These are phyloP conservation scores for Epizoanthus fatuus DNA, from an alignment of 92 coral and sea anemone species.

Conservation along the genomic window DNA sequence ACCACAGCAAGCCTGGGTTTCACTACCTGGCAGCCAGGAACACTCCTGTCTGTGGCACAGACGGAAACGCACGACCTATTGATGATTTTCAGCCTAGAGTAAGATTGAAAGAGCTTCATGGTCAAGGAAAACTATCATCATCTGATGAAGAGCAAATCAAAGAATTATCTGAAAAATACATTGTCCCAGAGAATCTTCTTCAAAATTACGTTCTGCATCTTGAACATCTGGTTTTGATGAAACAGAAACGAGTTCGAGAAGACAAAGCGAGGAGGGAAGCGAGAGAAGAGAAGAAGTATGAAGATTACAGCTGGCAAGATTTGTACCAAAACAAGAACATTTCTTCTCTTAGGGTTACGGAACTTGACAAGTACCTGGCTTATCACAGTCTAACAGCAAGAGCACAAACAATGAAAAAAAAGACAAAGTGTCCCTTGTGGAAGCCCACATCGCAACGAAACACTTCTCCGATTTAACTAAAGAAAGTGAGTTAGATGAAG, in stretches of 20 bases:
- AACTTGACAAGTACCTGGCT: slow-evolving; percentile 69
- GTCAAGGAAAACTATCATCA: slow-evolving; percentile 39
- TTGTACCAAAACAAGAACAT: slow-evolving; percentile 49
- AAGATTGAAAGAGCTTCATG: slow-evolving; percentile 43
- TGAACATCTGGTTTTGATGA: slow-evolving; percentile 59
- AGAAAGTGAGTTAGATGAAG: slow-evolving; percentile 19
- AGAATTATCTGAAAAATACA: slow-evolving; percentile 61
- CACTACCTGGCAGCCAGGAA: slow-evolving; percentile 65
- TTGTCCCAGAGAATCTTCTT: slow-evolving; percentile 62
- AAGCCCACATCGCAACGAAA: slow-evolving; percentile 73
- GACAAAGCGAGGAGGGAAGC: slow-evolving; percentile 49
- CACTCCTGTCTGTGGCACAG: slow-evolving; percentile 47
- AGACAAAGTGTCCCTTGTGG: slow-evolving; percentile 69
- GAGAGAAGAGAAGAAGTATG: slow-evolving; percentile 31
- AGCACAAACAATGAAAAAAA: slow-evolving; percentile 62
- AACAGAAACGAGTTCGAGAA: slow-evolving; percentile 65
- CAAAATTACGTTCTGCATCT: slow-evolving; percentile 62
- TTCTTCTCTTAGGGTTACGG: slow-evolving; percentile 59
- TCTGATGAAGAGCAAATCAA: slow-evolving; percentile 49
- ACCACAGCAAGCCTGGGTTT: slow-evolving; percentile 53
- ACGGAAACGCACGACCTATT: slow-evolving; percentile 39
- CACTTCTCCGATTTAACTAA: slow-evolving; percentile 17
- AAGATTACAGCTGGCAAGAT: slow-evolving; percentile 60
- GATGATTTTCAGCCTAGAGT: slow-evolving; percentile 75
- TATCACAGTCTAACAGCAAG: slow-evolving; percentile 64